These are phyloP conservation scores for Leucophora obtusa DNA, from an alignment of 2,888 invertebrate genomes.

Conservation along the genomic window DNA sequence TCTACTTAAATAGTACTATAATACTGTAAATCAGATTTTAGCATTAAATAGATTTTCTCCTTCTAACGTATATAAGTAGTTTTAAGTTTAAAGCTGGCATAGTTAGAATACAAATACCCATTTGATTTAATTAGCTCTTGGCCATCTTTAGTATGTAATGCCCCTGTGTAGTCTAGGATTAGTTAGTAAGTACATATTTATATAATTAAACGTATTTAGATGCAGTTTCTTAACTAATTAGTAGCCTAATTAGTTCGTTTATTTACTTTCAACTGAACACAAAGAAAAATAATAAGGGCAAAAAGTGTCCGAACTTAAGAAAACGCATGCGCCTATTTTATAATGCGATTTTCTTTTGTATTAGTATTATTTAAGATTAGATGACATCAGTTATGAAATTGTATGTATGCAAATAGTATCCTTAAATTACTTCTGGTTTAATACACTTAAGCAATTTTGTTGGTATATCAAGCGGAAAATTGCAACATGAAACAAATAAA, in stretches of 20 bases:
- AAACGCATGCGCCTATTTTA: constrained; percentile 41
- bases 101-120: neutral
- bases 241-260: constrained; percentile 53
- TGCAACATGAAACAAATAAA: too few species aligned
- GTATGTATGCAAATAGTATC: neutral
- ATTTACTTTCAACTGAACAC: constrained; percentile 14
- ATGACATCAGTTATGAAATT: constrained; percentile 18
- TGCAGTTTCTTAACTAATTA: constrained; percentile 57
- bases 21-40: constrained; percentile 57
- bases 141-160: neutral
- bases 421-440: too few species aligned
- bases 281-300: constrained; percentile 24
- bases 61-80: constrained; percentile 25
- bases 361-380: constrained; percentile 45
- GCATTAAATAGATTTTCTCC: constrained; percentile 40
- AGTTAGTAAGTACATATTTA: constrained; percentile 39
- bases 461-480: too few species aligned
- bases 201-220: constrained; percentile 40
- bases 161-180: constrained; percentile 9
- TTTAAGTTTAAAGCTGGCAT: neutral
- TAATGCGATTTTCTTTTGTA: constrained; percentile 37
- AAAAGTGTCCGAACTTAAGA: constrained; percentile 3
- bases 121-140: constrained; percentile 39
- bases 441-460: too few species aligned
- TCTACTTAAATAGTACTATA: constrained; percentile 40